Evolutionary conservation across 1,140 invertebrate species (phyloP).

Genomic region (Limonius californicus): DNA sequence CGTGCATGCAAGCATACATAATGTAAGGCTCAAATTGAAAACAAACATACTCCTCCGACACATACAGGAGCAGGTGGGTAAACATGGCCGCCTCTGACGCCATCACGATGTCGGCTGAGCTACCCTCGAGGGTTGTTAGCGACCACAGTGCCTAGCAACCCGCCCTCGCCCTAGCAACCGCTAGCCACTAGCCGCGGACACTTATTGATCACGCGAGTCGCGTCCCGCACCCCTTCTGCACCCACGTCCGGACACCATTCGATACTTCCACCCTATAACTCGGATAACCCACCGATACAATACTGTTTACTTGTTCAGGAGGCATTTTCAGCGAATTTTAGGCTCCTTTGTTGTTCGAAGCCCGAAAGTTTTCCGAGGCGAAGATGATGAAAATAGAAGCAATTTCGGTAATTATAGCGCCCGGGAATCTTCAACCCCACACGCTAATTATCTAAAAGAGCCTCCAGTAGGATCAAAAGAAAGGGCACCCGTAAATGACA

Average conservation of each 20-base stretch:
- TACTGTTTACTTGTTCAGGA: neutral
- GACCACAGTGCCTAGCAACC: slow-evolving; percentile 50
- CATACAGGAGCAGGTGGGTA: slow-evolving; percentile 45
- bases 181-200: slow-evolving; percentile 51
- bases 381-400: too few relatives aligned
- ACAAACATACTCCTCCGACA: slow-evolving; percentile 44
- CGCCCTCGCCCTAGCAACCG: slow-evolving; percentile 50
- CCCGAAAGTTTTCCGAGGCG: too few relatives aligned
- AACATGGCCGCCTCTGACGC: slow-evolving; percentile 48
- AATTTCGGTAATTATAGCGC: too few relatives aligned
- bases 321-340: neutral
- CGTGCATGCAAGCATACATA: slow-evolving; percentile 34
- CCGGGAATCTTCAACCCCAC: too few relatives aligned
- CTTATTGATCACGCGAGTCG: slow-evolving; percentile 46
- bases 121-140: slow-evolving; percentile 49
- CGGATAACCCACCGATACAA: slow-evolving; percentile 16
- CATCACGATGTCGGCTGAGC: slow-evolving; percentile 42
- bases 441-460: too few relatives aligned
- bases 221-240: slow-evolving; percentile 15
- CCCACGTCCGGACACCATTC: slow-evolving; percentile 20
- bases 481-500: too few relatives aligned
- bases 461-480: too few relatives aligned
- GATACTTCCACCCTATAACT: slow-evolving; percentile 21
- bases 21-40: slow-evolving; percentile 46
- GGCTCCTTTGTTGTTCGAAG: too few relatives aligned